Percentiles rank a stretch among this genome's conserved stretches.
Evolutionary conservation across 2,113 vertebrate species (phyloP).

Genomic region (Nothocercus julius): DNA sequence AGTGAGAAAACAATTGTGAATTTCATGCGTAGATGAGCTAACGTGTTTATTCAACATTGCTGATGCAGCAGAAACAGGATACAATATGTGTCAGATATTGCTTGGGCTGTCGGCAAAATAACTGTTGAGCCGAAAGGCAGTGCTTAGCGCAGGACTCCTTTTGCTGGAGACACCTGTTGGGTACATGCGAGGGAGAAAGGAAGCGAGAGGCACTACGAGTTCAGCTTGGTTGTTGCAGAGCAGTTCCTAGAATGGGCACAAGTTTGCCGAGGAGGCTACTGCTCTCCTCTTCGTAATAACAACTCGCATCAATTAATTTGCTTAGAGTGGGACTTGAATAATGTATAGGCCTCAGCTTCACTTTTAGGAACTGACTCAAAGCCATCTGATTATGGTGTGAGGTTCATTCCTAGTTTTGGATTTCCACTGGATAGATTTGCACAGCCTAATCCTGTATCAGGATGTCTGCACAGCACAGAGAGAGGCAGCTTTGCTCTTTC

Average conservation of each 20-base stretch:
- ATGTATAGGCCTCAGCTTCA: not conserved
- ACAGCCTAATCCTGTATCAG: not conserved
- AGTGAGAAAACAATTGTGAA: conserved; percentile 13
- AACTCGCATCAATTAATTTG: not conserved
- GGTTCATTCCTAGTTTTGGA: not conserved
- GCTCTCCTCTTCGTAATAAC: not conserved
- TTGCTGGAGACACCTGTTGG: not conserved
- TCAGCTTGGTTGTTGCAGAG: not conserved
- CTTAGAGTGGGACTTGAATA: not conserved
- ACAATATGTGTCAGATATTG: conserved; percentile 47
- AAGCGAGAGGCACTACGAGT: not conserved
- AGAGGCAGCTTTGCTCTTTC: conserved; percentile 8
- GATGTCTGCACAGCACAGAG: conserved; percentile 26
- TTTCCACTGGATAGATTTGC: not conserved
- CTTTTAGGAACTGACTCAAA: not conserved
- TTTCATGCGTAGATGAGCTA: conserved; percentile 21
- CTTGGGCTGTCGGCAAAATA: conserved; percentile 47
- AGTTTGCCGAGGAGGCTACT: not conserved
- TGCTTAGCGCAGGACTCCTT: not conserved
- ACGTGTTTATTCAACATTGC: conserved; percentile 34
- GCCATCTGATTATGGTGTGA: not conserved
- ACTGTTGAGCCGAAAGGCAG: conserved; percentile 24
- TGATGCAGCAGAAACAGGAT: conserved; percentile 9
- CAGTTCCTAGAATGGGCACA: not conserved
- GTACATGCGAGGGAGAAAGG: fast-evolving